Evolutionary conservation across 2,888 invertebrate genomes (phyloP), one percentile per base, ranked within the genome.

Genomic region (Amiota mariae): DNA sequence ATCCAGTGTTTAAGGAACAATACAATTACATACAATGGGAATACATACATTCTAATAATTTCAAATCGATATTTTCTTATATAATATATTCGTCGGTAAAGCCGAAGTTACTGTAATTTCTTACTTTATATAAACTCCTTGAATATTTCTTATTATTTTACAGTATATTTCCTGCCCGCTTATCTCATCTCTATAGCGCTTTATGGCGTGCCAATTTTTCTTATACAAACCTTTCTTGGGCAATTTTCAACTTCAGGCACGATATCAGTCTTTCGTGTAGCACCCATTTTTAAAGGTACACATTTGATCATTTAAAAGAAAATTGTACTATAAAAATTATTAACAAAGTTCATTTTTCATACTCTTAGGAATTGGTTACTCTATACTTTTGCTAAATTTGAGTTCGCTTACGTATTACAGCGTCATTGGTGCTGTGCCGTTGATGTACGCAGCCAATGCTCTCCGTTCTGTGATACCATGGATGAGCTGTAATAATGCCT

Each of bases 281-380:
- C 93, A 77, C 97, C 97, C 8, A 91, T 97, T 70, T 96, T 97
- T 89, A 97, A 97, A 94, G 97, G 96, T 95, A 90, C 2, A 36
- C 36, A 36, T 63, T 12, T 46, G 48, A 8, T 47, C 24, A 36
- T 36, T 36, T 6, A 2, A 36, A 36, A 36, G 6, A 6, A 36
- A 6, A 36, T 6, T 36, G 36, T 36, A 36, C 6, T 36, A 6
- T 36, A 8, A 20, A 36, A 24, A 12, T 36, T 59, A 4, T 36
- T 36, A 36, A 36, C 2, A 36, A 36, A 11, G 1, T 54, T n/a
- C 24, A 24, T 24, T 24, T 24, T 13, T 54, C 48, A 59, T 71
- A 70, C 73, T 73, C 77, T 36, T 72, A 89, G 89, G 89, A 73
- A 82, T 89, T 64, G 89, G 89, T 8, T 96, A 95, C 87, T 95